phyloP scores from a whole-genome alignment of 1,140 invertebrate genomes.

The Oryzaephilus surinamensis region DNA sequence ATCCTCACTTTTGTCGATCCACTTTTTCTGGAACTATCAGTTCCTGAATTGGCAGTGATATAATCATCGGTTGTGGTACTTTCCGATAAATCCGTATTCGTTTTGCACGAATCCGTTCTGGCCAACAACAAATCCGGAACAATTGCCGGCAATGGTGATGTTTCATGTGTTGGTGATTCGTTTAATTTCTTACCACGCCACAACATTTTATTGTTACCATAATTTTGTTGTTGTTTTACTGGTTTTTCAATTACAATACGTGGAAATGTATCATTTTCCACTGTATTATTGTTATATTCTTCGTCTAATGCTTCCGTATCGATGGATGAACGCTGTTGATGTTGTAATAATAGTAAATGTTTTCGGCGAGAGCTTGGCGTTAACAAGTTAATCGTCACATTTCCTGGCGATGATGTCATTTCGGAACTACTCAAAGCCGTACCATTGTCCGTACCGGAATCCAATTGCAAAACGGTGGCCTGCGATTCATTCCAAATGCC shows the following conservation, averaged over 20 bases:
- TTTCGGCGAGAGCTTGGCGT: conserved; percentile 66
- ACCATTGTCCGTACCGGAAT: conserved; percentile 53
- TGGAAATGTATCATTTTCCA: conserved; percentile 10
- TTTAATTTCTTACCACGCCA: too few species aligned
- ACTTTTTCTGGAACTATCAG: conserved; percentile 43
- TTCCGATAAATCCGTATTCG: conserved; percentile 70
- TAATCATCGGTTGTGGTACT: conserved; percentile 81
- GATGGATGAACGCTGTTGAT: conserved; percentile 72
- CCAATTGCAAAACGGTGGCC: conserved; percentile 67
- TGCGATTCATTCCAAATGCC: conserved; percentile 78
- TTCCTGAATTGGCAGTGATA: conserved; percentile 71
- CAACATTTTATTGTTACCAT: too few species aligned
- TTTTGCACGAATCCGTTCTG: conserved; percentile 59
- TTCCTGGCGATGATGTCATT: conserved; percentile 44
- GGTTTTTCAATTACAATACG: conserved; percentile 17
- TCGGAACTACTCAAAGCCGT: conserved; percentile 49
- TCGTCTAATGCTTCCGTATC: conserved; percentile 71
- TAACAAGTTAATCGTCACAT: conserved; percentile 46
- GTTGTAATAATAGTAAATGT: conserved; percentile 62
- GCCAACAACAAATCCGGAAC: conserved; percentile 39
- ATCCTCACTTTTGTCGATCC: conserved; percentile 31
- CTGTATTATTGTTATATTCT: too few species aligned
- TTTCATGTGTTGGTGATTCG: conserved; percentile 20
- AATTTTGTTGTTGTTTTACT: too few species aligned
- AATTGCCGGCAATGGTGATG: conserved; percentile 25